Conservation (phyloP, 1,140 invertebrate genomes). For the Euura lappo region DNA sequence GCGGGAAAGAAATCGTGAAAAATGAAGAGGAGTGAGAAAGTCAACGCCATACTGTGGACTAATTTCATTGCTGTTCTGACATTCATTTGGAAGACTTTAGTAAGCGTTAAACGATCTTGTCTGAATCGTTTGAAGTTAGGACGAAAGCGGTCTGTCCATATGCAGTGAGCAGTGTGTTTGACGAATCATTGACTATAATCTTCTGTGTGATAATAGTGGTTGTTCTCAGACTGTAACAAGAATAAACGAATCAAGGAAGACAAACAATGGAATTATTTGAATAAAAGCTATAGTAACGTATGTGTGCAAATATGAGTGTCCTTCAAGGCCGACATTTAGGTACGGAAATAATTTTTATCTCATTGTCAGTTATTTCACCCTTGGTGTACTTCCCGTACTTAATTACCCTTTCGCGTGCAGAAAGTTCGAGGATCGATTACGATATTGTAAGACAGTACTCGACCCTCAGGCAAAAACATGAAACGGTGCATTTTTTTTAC, state of each 20-base stretch:
- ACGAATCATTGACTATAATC: background rate
- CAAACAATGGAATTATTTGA: background rate
- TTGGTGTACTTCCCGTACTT: background rate
- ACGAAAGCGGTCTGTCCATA: background rate
- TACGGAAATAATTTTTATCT: constrained; percentile 36
- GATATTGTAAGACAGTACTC: too few relatives aligned
- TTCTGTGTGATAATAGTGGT: background rate
- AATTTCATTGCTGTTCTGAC: background rate
- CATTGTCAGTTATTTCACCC: background rate
- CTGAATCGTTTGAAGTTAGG: background rate
- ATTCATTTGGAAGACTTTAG: background rate
- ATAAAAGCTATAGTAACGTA: constrained; percentile 20
- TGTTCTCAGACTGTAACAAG: background rate
- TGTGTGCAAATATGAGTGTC: constrained; percentile 61
- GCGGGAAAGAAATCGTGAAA: background rate
- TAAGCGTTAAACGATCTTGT: background rate
- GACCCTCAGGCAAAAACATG: too few relatives aligned
- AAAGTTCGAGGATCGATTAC: too few relatives aligned
- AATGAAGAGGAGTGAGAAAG: constrained; percentile 1
- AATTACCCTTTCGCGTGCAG: background rate
- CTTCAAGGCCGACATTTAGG: constrained; percentile 59
- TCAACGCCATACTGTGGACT: background rate
- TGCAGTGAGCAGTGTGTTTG: background rate
- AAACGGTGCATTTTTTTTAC: background rate
- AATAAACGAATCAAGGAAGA: background rate